A percentile compares a stretch with the other conserved stretches of the same genome.
Evolutionary conservation across 1,140 invertebrate species (phyloP).

Genomic region (Drosophila chauvacae): DNA sequence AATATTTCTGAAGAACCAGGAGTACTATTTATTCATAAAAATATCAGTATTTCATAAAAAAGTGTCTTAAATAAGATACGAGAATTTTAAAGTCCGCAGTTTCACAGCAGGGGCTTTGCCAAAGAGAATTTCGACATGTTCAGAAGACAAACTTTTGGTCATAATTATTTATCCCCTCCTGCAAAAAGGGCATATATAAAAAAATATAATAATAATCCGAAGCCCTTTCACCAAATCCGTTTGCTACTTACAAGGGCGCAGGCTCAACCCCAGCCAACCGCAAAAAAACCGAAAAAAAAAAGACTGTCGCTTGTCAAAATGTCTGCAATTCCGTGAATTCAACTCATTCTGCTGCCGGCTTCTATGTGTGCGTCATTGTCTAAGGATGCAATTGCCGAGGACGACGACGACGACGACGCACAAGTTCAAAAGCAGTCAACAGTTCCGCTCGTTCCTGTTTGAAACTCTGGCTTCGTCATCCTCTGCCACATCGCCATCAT

Average conservation of each 20-base stretch:
- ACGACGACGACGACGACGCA: constrained; percentile 53
- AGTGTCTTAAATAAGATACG: background rate
- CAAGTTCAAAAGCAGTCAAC: constrained; percentile 77
- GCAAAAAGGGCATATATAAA: constrained; percentile 5
- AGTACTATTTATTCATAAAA: background rate
- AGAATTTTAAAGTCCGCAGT: constrained; percentile 2
- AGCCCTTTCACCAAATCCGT: constrained; percentile 35
- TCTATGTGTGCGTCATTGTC: constrained; percentile 51
- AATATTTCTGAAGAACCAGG: too few species aligned
- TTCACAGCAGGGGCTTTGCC: background rate
- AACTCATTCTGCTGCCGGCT: constrained; percentile 18
- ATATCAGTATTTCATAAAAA: background rate
- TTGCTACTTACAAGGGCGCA: constrained; percentile 35
- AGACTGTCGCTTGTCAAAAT: constrained; percentile 50
- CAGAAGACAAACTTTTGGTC: constrained; percentile 7
- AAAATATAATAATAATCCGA: constrained; percentile 24
- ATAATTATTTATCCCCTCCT: constrained; percentile 17
- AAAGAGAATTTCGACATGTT: background rate
- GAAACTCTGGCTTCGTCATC: constrained; percentile 37
- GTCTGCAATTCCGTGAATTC: constrained; percentile 37
- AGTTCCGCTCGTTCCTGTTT: constrained; percentile 54
- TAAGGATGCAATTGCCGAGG: constrained; percentile 64
- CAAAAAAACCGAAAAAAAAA: constrained; percentile 16
- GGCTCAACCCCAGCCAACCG: constrained; percentile 29
- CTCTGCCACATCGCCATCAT: constrained; percentile 37